Evolutionary conservation across 1,140 invertebrate genomes (phyloP).

Genomic region (Microplitis mediator): DNA sequence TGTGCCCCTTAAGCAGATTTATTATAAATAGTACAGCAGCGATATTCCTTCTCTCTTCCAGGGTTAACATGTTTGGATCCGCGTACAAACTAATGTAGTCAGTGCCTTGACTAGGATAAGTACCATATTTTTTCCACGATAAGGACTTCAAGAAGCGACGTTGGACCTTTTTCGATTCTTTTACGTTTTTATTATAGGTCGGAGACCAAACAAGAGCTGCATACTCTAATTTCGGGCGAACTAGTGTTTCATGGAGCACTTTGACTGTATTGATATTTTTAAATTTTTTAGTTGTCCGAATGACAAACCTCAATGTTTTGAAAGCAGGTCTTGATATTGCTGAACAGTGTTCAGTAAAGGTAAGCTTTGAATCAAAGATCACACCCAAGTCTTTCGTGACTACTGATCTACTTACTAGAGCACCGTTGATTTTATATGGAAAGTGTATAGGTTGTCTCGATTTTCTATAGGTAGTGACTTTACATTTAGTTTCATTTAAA

Average conservation of each 20-base stretch:
- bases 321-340: background rate
- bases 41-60: background rate
- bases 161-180: background rate
- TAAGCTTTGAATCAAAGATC: background rate
- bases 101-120: background rate
- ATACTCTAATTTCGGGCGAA: background rate
- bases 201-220: constrained; percentile 1
- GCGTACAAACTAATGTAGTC: background rate
- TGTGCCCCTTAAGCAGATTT: background rate
- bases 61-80: background rate
- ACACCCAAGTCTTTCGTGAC: background rate
- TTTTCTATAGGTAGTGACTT: background rate
- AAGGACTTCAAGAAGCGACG: background rate
- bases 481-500: background rate
- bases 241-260: background rate
- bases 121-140: no score
- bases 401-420: background rate
- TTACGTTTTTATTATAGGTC: background rate
- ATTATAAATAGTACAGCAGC: background rate
- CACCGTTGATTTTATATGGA: background rate
- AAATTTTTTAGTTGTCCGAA: background rate
- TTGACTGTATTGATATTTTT: background rate
- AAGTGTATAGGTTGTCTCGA: background rate
- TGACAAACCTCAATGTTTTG: background rate
- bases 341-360: background rate